Evolutionary conservation across 2,797 vertebrate species (phyloP).

Genomic region (Eulemur mongoz): DNA sequence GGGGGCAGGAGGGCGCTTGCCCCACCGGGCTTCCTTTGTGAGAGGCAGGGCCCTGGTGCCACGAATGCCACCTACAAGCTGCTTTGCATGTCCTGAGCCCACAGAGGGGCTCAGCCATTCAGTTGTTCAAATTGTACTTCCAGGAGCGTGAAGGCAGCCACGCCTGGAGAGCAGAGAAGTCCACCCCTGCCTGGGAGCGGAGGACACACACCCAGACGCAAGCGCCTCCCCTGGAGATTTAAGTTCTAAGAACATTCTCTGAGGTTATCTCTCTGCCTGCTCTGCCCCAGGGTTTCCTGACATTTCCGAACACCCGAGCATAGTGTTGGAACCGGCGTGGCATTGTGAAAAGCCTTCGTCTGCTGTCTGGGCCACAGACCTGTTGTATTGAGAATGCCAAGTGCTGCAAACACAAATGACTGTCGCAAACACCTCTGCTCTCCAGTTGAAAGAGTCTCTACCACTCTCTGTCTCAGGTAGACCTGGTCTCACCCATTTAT

Average conservation of each 20-base stretch:
- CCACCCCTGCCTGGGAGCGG: not conserved
- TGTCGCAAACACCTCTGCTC: not conserved
- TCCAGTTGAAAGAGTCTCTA: accelerated
- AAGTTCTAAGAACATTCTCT: not conserved
- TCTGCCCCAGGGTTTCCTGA: not conserved
- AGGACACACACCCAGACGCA: no score
- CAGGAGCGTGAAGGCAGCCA: not conserved
- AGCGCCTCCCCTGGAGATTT: not conserved
- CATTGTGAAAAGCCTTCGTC: not conserved
- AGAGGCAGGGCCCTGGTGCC: not conserved
- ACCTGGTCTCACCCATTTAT: not conserved
- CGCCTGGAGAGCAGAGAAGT: not conserved
- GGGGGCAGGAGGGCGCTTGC: not conserved
- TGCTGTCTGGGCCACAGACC: not conserved
- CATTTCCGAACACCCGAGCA: not conserved
- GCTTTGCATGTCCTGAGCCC: not conserved
- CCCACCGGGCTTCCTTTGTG: not conserved
- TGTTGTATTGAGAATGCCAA: not conserved
- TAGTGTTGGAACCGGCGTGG: not conserved
- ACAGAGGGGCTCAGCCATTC: not conserved
- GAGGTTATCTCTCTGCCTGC: not conserved
- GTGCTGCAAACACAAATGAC: not conserved
- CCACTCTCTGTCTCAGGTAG: accelerated
- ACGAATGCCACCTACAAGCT: not conserved
- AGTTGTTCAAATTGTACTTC: not conserved